Evolutionary conservation across 2,797 vertebrate species (phyloP).

Genomic region (Channallabes apus): DNA sequence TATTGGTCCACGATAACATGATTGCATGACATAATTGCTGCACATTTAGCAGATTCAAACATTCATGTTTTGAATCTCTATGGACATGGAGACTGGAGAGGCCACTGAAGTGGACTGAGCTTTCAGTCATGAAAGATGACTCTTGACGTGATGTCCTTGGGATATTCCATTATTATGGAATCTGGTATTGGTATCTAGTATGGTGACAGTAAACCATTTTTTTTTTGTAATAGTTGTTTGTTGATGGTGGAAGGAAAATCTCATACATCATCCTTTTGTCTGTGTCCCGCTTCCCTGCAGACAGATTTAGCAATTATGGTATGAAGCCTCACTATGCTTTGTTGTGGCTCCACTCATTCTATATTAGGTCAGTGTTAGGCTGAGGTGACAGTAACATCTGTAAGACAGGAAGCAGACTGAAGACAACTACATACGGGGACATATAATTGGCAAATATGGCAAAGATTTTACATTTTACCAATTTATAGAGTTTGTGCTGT

Average conservation of each 20-base stretch:
- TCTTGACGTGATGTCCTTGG: background rate
- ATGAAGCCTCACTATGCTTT: background rate
- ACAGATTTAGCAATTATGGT: background rate
- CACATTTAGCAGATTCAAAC: background rate
- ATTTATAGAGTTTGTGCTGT: background rate
- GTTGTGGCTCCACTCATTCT: background rate
- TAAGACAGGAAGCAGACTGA: background rate
- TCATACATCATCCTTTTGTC: background rate
- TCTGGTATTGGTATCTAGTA: background rate
- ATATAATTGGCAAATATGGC: background rate
- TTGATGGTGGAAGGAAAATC: background rate
- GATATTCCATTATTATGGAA: background rate
- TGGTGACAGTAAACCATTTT: background rate
- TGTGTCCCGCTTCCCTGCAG: background rate
- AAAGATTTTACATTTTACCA: background rate
- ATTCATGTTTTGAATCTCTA: conserved; percentile 10
- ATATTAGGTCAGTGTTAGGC: background rate
- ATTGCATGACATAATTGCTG: background rate
- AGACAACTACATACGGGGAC: background rate
- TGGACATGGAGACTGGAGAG: background rate
- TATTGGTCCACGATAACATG: background rate
- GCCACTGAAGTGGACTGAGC: background rate
- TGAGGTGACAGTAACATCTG: background rate
- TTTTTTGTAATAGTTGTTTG: background rate
- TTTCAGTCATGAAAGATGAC: background rate